phyloP scores from a whole-genome alignment of 1,140 invertebrate genomes.

The Pachypsylla venusta region DNA sequence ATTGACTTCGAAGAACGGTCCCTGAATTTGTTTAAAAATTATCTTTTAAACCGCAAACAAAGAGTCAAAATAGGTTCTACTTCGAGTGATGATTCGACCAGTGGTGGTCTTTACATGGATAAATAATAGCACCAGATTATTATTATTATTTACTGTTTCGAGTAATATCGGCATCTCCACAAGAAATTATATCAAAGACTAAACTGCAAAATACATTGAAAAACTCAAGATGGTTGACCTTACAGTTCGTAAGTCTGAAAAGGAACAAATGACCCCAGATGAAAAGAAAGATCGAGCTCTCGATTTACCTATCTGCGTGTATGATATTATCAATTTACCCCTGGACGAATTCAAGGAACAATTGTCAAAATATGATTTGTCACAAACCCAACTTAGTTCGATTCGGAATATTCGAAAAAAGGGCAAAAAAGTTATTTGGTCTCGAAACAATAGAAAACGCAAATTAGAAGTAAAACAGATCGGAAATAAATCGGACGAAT shows the following conservation, averaged over 20 bases:
- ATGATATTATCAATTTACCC: constrained; percentile 87
- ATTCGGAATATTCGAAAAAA: constrained; percentile 83
- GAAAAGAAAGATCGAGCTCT: constrained; percentile 66
- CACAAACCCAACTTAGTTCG: constrained; percentile 80
- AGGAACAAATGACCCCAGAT: constrained; percentile 61
- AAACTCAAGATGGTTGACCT: constrained; percentile 13
- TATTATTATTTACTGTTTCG: too few relatives aligned
- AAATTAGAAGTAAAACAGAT: too few relatives aligned
- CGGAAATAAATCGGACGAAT: too few relatives aligned
- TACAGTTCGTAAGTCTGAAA: constrained; percentile 36
- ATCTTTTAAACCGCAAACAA: too few relatives aligned
- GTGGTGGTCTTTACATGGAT: too few relatives aligned
- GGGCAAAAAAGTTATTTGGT: constrained; percentile 87
- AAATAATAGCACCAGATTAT: constrained; percentile 30
- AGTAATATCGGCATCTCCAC: background rate
- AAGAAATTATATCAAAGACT: background rate
- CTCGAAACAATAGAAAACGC: constrained; percentile 92
- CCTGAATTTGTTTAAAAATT: too few relatives aligned
- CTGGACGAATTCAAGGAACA: constrained; percentile 97
- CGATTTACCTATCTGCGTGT: constrained; percentile 67
- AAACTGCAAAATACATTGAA: constrained; percentile 1
- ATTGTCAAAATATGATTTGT: constrained; percentile 88
- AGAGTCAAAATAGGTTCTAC: too few relatives aligned
- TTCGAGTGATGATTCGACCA: too few relatives aligned
- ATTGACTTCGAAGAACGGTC: too few relatives aligned